Conservation (phyloP, 2,797 vertebrate species). For the Chiloscyllium punctatum region DNA sequence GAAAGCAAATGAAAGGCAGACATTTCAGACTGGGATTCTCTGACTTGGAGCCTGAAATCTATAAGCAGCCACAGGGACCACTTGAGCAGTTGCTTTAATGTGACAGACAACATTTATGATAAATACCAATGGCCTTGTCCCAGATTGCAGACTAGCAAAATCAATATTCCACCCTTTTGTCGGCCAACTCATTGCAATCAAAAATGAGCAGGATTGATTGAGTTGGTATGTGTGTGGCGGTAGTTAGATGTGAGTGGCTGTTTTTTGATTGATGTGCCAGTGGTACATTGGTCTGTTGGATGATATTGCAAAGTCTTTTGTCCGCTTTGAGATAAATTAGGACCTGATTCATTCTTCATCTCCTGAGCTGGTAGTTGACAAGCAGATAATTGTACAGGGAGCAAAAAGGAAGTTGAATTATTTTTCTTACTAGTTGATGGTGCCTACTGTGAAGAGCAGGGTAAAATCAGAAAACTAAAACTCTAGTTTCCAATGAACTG, state of each 20-base stretch:
- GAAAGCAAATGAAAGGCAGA: not conserved
- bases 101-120: not conserved
- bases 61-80: not conserved
- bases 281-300: not conserved
- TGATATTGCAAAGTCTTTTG: no score
- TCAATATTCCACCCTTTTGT: slow-evolving; percentile 30
- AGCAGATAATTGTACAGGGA: not conserved
- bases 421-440: not conserved
- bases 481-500: no score
- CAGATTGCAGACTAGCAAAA: not conserved
- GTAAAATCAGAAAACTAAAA: not conserved
- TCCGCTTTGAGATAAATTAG: not conserved
- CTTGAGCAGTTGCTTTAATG: not conserved
- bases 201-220: not conserved
- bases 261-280: not conserved
- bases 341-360: not conserved
- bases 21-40: not conserved
- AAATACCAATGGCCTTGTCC: not conserved
- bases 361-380: not conserved
- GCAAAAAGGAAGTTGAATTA: not conserved
- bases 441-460: not conserved
- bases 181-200: slow-evolving; percentile 20
- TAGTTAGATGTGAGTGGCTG: not conserved
- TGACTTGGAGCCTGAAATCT: not conserved
- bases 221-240: not conserved